Evolutionary conservation across 2,888 invertebrate species (phyloP), one percentile per base, ranked within the genome.

Genomic region (Caenorhabditis japonica): DNA sequence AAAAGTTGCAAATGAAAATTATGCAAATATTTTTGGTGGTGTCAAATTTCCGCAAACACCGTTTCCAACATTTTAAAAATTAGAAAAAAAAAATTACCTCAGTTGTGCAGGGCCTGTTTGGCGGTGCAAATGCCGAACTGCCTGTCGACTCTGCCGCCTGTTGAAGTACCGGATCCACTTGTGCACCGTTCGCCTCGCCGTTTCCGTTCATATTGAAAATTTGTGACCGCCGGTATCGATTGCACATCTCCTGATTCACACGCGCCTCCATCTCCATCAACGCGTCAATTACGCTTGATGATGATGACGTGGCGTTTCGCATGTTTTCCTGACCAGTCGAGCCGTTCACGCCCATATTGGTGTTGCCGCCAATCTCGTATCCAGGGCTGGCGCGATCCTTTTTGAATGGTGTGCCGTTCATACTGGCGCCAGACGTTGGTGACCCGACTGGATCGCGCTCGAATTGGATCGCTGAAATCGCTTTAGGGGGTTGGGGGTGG

Each of bases 361-460:
- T 27, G 2, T 33, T 55, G 51, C 66, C 52, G 27, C 56, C 47
- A 55, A 53, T 75, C 27, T 55, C 64, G 64, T 64, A 64, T 33
- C 64, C 55, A 12, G 83, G 79, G 39, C 75, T 74, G 43, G 55
- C 41, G 15, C 81, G 25, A 8, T 75, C 69, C 41, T 83, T 83
- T 76, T 84, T 83, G 46, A 62, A 55, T 7, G 86, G 83, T 10
- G 52, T 66, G 36, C 73, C 73, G 49, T 68, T 66, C 15, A 49
- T n/a, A 33, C 51, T 51, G 49, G 27, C 39, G 5, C 39, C 59
- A 12, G 62, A 61, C n/a, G 53, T 64, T 5, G 72, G 73, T 0
- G 84, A 83, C 12, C 86, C 85, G 34, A 85, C 82, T 13, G 84
- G 76, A 69, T 86, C 86, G 10, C 86, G 82, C 58, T 86, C 86